Conservation (phyloP, 2,888 invertebrate genomes). For the Tholera decimalis region DNA sequence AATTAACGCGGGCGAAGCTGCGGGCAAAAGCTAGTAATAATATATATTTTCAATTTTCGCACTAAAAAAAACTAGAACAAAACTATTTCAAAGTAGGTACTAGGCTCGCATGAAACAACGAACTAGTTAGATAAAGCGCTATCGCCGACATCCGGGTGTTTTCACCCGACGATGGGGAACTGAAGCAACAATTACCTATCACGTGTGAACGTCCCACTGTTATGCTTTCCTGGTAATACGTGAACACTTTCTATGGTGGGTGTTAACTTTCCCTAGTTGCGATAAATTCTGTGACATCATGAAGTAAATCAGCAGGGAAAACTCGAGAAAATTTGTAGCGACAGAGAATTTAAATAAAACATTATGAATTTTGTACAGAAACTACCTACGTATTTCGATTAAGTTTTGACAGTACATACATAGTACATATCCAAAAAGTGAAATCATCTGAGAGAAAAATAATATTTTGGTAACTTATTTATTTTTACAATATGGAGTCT, state of each 20-base stretch:
- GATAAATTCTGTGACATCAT: conserved; percentile 50
- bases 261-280: conserved; percentile 61
- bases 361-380: background rate
- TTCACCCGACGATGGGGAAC: conserved; percentile 79
- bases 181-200: conserved; percentile 78
- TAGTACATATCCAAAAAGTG: no score
- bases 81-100: conserved; percentile 66
- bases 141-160: conserved; percentile 85
- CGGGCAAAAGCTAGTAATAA: no score
- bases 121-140: conserved; percentile 80
- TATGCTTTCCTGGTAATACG: conserved; percentile 81
- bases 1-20: no score
- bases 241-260: conserved; percentile 77
- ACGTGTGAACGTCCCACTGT: conserved; percentile 82
- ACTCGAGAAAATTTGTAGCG: conserved; percentile 6
- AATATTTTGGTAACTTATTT: no score
- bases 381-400: no score
- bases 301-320: conserved; percentile 23
- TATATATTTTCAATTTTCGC: background rate
- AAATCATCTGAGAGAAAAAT: no score
- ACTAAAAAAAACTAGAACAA: conserved; percentile 63
- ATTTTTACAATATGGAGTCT: no score
- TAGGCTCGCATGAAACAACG: conserved; percentile 72
- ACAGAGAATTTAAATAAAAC: background rate
- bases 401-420: no score